Base-by-base conservation (phyloP, 2,888 invertebrate genomes). In the Belgica antarctica region DNA sequence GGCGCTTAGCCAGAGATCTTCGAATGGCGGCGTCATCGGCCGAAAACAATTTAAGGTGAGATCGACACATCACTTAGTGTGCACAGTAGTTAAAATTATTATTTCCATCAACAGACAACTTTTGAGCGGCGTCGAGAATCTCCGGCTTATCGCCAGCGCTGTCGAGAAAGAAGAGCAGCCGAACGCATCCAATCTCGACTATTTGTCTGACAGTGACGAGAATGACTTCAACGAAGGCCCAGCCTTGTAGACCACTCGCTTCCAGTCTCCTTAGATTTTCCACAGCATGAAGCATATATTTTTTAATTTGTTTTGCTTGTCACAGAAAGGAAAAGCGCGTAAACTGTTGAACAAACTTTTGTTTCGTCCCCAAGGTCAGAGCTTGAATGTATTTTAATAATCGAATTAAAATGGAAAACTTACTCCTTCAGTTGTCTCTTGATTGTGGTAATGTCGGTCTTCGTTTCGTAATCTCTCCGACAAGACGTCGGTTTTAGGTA, bases 41-140 rank as follows among this genome's bases (percentile, higher is more conserved):
- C 2, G 87, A 88, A 79, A 81, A 81, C 73, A 87, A 87, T 70
- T 79, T 88, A 59, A 85, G 86, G 87, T 86, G 76, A 74, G 70
- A n/a, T n/a, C n/a, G n/a, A n/a, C n/a, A n/a, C 24, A 59, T 27
- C 27, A 46, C 15, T 7, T 46, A n/a, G n/a, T n/a, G n/a, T n/a
- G n/a, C n/a, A n/a, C 5, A 46, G 12, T 52, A 28, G 27, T 19
- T 66, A 68, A 19, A 69, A 66, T 70, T 65, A n/a, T n/a, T n/a
- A n/a, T n/a, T n/a, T n/a, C n/a, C 71, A 15, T 61, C 74, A 78
- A n/a, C 74, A 87, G 87, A 75, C 87, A 87, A 82, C 77, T 88
- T 72, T 79, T 88, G 74, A 82, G 82, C 71, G 88, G 88, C 59
- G 87, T 88, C 66, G 86, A 86, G 74, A 87, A 87, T 78, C 79